These are phyloP conservation scores for Daphoenositta chrysoptera DNA, from an alignment of 2,113 vertebrate genomes.

Conservation along the genomic window DNA sequence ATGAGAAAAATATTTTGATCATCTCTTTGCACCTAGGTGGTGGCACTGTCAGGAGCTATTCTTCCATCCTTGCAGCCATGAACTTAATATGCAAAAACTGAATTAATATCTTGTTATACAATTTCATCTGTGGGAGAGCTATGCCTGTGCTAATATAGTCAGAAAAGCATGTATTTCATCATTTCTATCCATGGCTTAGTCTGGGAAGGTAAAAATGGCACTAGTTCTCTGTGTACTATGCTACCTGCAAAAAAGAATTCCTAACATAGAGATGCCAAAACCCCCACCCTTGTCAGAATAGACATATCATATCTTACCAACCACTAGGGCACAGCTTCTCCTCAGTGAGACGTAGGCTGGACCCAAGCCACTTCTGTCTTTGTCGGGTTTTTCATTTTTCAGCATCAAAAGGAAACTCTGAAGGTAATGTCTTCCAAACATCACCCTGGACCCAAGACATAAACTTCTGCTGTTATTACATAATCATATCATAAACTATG, in stretches of 20 bases:
- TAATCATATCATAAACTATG: not conserved
- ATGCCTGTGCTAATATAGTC: not conserved
- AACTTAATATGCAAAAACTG: not conserved
- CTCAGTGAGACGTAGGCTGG: not conserved
- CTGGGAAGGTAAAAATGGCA: not conserved
- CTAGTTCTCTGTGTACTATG: not conserved
- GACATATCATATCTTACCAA: not conserved
- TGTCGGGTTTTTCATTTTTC: not conserved
- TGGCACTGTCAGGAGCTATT: not conserved
- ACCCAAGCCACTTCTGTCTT: not conserved
- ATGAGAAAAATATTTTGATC: not conserved
- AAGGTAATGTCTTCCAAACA: not conserved
- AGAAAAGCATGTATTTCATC: not conserved
- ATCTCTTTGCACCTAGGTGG: not conserved
- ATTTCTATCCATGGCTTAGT: not conserved
- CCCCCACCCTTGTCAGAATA: rapidly evolving
- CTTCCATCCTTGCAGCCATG: not conserved
- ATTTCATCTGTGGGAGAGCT: not conserved
- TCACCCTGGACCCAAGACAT: not conserved
- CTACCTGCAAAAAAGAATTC: not conserved
- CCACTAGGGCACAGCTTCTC: not conserved
- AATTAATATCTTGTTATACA: not conserved
- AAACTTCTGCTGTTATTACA: not conserved
- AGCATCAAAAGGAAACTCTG: not conserved
- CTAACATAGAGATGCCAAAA: not conserved